Base-by-base conservation (phyloP, 2,113 vertebrate genomes). In the Sturnira hondurensis region DNA sequence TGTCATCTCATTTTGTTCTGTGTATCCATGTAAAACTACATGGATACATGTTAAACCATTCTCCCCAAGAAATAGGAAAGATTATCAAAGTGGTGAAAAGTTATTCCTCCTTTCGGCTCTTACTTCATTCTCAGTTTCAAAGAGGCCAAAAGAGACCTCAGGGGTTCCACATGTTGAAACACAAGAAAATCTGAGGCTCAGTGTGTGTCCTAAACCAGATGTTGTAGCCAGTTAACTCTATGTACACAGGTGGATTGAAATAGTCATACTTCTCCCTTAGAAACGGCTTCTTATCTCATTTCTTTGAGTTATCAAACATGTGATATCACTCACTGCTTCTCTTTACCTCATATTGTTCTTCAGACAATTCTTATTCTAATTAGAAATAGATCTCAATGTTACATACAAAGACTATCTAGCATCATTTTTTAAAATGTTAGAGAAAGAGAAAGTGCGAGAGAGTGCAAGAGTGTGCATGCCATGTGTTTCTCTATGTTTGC, bases 1-100 rank as follows among this genome's bases (percentile, higher is more conserved):
- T n/a, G 71, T 73, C 95, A 93, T 96, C 58, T 95, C 95, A 58
- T 89, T 96, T 74, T 81, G 47, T 50, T 50, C 95, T 91, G 85
- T 83, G 77, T 31, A 38, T 83, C 89, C 50, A n/a, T 95, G 90
- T 7, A 61, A 80, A 87, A 31, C 45, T n/a, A 26, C 54, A 56
- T 28, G 65, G 68, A 67, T 28, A 52, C 31, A 56, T 67, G 56
- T 52, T 82, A 82, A 47, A 19, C 81, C 61, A 28, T 19, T 56
- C 67, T 20, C 71, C 78, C 84, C 13, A 38, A 67, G 50, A 70
- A 36, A 22, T 17, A 73, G 33, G 38, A 54, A 50, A 70, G 22
- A n/a, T 19, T 31, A 61, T 67, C 77, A 31, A 65, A 81, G 54
- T 54, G 50, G 22, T 50, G 36, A 58, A 96, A 88, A 6, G 8